Evolutionary conservation across 1,140 invertebrate species (phyloP).

Genomic region (Wiebesia pumilae): DNA sequence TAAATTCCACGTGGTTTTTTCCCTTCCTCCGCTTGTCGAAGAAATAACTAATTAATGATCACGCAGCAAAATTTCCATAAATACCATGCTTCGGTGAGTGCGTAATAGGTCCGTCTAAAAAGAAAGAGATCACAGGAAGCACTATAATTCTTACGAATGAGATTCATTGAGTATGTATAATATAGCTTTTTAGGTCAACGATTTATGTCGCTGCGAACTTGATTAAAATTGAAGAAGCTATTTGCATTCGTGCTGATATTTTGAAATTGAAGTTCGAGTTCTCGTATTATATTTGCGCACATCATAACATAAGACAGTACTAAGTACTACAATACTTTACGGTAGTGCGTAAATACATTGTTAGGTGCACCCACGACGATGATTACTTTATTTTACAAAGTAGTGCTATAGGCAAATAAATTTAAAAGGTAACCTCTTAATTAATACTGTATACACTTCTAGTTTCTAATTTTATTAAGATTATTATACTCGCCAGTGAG

Average conservation of each 20-base stretch:
- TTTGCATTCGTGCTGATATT: not conserved
- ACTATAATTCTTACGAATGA: not conserved
- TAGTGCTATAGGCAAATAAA: too few species aligned
- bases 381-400: too few species aligned
- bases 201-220: not conserved
- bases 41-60: slow-evolving; percentile 47
- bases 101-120: slow-evolving; percentile 38
- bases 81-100: slow-evolving; percentile 35
- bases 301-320: too few species aligned
- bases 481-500: too few species aligned
- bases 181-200: slow-evolving; percentile 30
- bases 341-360: too few species aligned
- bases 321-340: too few species aligned
- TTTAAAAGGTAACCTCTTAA: too few species aligned
- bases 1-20: not conserved
- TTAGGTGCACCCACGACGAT: too few species aligned
- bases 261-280: not conserved
- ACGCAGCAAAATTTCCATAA: slow-evolving; percentile 42
- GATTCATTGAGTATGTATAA: slow-evolving; percentile 15
- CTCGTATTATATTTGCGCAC: too few species aligned
- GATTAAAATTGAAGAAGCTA: not conserved
- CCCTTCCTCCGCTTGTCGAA: not conserved
- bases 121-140: not conserved
- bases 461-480: too few species aligned
- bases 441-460: too few species aligned